Conservation (phyloP, 2,797 vertebrate species). For the Hypotaenidia philippensis region DNA sequence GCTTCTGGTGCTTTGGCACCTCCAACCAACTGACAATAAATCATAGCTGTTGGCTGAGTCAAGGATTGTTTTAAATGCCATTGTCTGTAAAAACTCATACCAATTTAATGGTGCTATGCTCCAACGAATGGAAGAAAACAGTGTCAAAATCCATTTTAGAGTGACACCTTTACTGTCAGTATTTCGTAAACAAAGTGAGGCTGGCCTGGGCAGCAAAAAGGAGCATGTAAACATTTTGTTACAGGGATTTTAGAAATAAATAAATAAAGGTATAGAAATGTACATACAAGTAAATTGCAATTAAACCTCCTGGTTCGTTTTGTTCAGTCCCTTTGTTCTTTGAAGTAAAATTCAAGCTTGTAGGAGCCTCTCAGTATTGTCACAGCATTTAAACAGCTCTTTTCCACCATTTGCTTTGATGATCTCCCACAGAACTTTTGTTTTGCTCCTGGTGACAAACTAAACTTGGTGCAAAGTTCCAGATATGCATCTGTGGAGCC, state of each 20-base stretch:
- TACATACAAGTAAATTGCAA: neutral
- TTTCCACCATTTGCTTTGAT: neutral
- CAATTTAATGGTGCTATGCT: constrained; percentile 47
- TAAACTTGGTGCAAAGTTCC: neutral
- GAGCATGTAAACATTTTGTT: neutral
- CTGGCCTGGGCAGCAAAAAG: neutral
- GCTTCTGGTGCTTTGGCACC: constrained; percentile 49
- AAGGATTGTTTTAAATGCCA: constrained; percentile 43
- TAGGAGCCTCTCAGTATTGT: neutral
- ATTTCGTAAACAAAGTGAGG: constrained; percentile 23
- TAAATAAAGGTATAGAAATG: neutral
- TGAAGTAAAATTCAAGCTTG: neutral
- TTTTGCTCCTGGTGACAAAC: neutral
- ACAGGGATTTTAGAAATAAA: neutral
- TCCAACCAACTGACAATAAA: constrained; percentile 45
- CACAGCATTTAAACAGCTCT: neutral
- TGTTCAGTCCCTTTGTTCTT: neutral
- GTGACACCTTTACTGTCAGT: neutral
- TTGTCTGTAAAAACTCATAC: constrained; percentile 44
- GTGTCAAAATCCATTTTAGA: constrained; percentile 21
- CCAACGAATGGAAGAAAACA: constrained; percentile 19
- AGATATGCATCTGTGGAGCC: neutral
- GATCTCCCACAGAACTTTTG: neutral
- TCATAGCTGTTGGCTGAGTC: constrained; percentile 27
- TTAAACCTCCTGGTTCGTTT: neutral